phyloP scores from a whole-genome alignment of 1,140 invertebrate genomes.

The Pararge aegeria region DNA sequence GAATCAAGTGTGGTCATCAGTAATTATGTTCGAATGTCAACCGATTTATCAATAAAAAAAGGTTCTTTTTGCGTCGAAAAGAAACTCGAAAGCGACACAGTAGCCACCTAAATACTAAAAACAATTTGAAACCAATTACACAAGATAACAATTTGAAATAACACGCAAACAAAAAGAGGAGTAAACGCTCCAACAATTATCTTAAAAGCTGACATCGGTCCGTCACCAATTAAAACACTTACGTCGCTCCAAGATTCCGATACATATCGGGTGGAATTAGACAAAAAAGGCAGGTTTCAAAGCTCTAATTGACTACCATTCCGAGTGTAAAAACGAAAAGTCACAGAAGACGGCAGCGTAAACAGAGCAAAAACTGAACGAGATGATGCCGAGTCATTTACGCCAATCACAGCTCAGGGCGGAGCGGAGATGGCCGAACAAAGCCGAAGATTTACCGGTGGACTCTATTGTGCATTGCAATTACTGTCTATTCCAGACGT shows the following conservation, averaged over 20 bases:
- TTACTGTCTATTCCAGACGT: too few relatives aligned
- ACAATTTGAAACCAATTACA: conserved; percentile 1
- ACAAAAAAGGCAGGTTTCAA: conserved; percentile 36
- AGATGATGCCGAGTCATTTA: conserved; percentile 71
- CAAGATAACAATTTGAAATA: conserved; percentile 4
- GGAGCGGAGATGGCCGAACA: conserved; percentile 48
- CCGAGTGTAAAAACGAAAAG: conserved; percentile 37
- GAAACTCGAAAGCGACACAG: background rate
- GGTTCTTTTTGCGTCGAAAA: background rate
- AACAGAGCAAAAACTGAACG: conserved; percentile 71
- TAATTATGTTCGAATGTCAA: too few relatives aligned
- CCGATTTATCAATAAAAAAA: background rate
- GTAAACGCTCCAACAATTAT: conserved; percentile 27
- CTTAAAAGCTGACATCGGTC: conserved; percentile 33
- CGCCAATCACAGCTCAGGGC: conserved; percentile 54
- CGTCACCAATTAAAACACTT: conserved; percentile 34
- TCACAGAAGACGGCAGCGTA: conserved; percentile 53
- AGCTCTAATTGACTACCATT: conserved; percentile 28
- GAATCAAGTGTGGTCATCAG: too few relatives aligned
- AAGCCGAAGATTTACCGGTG: conserved; percentile 40
- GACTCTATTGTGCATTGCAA: conserved; percentile 21
- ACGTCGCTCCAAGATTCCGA: conserved; percentile 28
- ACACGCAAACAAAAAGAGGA: conserved; percentile 11
- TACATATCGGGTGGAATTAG: conserved; percentile 39
- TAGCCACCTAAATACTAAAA: background rate